Evolutionary conservation across 2,113 vertebrate genomes (phyloP), one percentile per base, ranked within the genome.

Genomic region (Rhagologus leucostigma): DNA sequence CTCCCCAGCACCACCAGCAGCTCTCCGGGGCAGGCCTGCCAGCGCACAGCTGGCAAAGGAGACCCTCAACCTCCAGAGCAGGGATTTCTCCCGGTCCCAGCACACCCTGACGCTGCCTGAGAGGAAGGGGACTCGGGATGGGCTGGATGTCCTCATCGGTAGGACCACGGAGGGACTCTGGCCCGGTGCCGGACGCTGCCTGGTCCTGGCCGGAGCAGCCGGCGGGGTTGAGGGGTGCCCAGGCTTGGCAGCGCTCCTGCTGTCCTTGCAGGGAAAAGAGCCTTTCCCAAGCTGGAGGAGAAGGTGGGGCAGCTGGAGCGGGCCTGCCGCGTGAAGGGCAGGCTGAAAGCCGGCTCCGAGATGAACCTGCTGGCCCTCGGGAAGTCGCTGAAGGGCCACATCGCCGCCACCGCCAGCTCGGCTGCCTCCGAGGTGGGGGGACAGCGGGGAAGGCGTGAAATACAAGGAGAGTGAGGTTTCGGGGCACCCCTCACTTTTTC

Each of bases 291-390:
- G 44, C 89, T 93, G 83, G 98, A 98, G 18, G 92, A 95, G 88
- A 91, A 97, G 47, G 90, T 98, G 37, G 98, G 98, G 89, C 98
- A 98, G 95, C 96, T 98, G 93, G 98, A 99, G 71, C 92, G 98
- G 74, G 91, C 98, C 1, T 97, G 97, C 67, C 93, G 69, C 7
- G 69, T 68, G 30, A 70, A 93, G 22, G 95, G 97, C 63, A 97
- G 91, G 87, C 94, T 98, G 82, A 97, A 97, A 75, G 97, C 98
- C 0, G 98, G 97, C 57, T 99, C 99, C 7, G 98, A 99, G 96
- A 95, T 97, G 90, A 98, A 98, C 97, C 97, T 99, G 78, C 62
- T 97, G 47, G 96, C 93, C 33, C 95, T 97, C 0, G 89, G 92
- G 3, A 98, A 93, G 85, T 97, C 97, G 0, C 97, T 97, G 83